phyloP scores from a whole-genome alignment of 2,797 vertebrate species.

The Otolemur crassicaudatus region DNA sequence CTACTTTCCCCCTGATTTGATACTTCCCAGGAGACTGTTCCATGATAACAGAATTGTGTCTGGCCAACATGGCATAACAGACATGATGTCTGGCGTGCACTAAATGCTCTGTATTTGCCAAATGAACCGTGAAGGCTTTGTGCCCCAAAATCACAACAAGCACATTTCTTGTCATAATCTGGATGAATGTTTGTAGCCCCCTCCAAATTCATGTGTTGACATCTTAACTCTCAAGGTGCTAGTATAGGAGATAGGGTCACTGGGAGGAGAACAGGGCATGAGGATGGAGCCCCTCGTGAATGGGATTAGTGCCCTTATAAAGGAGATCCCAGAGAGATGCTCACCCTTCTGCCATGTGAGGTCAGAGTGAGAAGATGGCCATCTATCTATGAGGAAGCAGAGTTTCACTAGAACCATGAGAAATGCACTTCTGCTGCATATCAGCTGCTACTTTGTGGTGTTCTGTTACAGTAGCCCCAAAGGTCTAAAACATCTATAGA shows the following conservation, averaged over 20 bases:
- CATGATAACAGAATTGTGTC: neutral
- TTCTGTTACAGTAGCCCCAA: neutral
- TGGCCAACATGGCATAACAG: no score
- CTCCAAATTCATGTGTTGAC: neutral
- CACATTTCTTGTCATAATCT: neutral
- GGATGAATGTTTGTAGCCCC: neutral
- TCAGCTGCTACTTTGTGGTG: neutral
- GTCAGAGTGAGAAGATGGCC: neutral
- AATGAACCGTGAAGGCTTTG: neutral
- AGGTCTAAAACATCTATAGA: neutral
- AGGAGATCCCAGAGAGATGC: neutral
- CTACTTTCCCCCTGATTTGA: no score
- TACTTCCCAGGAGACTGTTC: neutral
- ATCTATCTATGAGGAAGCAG: neutral
- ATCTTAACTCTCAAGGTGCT: neutral
- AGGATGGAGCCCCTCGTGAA: neutral
- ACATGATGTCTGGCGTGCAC: fast-evolving
- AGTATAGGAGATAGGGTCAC: neutral
- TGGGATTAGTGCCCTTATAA: neutral
- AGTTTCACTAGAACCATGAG: neutral
- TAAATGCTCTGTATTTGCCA: fast-evolving
- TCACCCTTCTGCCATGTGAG: neutral
- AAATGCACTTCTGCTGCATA: neutral
- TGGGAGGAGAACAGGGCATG: neutral
- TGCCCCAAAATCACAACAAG: no score